Evolutionary conservation across 2,797 vertebrate species (phyloP).

Genomic region (Tinamus major): DNA sequence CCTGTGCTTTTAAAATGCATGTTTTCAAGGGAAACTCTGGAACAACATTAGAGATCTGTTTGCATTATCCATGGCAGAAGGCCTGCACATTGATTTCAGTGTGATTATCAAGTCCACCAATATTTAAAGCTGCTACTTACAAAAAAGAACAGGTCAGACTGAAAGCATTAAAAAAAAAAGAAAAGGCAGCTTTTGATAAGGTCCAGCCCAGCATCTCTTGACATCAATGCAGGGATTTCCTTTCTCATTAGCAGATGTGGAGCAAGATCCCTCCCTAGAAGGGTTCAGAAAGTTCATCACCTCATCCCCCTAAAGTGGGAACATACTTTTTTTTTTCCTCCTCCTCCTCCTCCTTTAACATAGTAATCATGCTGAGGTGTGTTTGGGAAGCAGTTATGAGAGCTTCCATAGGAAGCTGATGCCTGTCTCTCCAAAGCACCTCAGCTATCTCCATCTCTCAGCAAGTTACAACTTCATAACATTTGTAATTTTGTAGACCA

Average conservation of each 20-base stretch:
- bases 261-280: background rate
- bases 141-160: background rate
- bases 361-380: background rate
- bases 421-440: background rate
- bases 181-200: background rate
- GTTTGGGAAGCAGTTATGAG: background rate
- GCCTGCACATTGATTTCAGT: background rate
- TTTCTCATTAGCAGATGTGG: background rate
- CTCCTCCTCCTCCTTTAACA: background rate
- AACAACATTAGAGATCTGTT: background rate
- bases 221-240: background rate
- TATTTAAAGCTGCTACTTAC: background rate
- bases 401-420: background rate
- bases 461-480: background rate
- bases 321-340: background rate
- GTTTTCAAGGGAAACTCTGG: background rate
- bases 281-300: background rate
- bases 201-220: background rate
- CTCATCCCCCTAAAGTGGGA: background rate
- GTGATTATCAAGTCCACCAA: background rate
- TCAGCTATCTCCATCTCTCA: background rate
- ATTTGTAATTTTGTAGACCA: background rate
- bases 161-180: background rate
- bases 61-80: background rate
- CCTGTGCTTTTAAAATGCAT: constrained; percentile 38